Evolutionary conservation across 1,140 invertebrate genomes (phyloP), one percentile per base, ranked within the genome.

Genomic region (Augochlora pura): DNA sequence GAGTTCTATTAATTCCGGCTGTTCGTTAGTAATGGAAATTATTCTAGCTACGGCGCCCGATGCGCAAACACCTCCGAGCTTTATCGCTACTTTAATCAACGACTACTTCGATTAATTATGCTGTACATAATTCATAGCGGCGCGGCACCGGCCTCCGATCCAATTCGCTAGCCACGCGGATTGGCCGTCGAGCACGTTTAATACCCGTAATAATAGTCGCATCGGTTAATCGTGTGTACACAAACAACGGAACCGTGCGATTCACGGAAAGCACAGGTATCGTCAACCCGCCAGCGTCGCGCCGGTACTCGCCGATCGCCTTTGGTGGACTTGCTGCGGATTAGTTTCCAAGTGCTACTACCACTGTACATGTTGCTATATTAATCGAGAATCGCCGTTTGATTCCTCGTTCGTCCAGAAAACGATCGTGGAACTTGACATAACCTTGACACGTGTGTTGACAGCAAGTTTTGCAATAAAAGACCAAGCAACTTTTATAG

Each of bases 1-100:
- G 60, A 82, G 75, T 76, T 86, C 76, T 85, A 86, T 82, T 82
- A 85, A 86, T 86, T 86, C 80, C 84, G 76, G 25, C 67, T 80
- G 71, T 82, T 80, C 83, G 83, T 86, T 82, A 85, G 84, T 82
- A 85, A 86, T 85, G 84, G 80, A 86, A 86, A 85, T 86, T 86
- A 85, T 86, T 65, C 76, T 82, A 85, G 80, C 70, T 69, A 57
- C 70, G n/a, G 21, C 25, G 23, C 72, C 23, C 68, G 73, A 72
- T 57, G 80, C 69, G 79, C 80, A 86, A 86, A 83, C 81, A 83
- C 76, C 64, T 85, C 65, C n/a, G 32, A 75, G 73, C 64, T 86
- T 86, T 80, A 86, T 86, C 81, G 73, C 69, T 73, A 83, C 81
- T 83, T 80, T 85, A 86, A 86, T 86, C 85, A 82, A 80, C 77